Percentiles rank a stretch among this genome's conserved stretches.
phyloP scores from a whole-genome alignment of 2,797 vertebrate species.

The Danio kyathit region DNA sequence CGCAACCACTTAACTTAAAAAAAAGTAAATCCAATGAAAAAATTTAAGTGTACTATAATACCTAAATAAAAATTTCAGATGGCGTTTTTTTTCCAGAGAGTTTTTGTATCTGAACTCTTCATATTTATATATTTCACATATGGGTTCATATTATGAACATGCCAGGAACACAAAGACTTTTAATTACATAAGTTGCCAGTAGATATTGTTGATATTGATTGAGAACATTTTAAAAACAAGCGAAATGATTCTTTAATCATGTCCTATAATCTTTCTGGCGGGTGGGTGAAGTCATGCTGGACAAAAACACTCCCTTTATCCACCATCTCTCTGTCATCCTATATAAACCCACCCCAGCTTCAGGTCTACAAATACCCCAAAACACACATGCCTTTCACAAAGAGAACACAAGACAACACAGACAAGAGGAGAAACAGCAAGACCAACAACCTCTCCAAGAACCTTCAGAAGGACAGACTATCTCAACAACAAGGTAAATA shows the following conservation, averaged over 20 bases:
- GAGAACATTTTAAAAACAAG: constrained; percentile 40
- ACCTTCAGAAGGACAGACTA: constrained; percentile 2
- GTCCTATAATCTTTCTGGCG: constrained; percentile 64
- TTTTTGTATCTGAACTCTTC: no score
- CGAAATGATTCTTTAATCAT: constrained; percentile 71
- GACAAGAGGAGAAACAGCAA: constrained; percentile 5
- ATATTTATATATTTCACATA: neutral
- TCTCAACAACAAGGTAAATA: constrained; percentile 47
- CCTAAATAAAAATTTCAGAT: no score
- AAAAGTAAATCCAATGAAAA: no score
- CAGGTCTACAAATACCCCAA: constrained; percentile 77
- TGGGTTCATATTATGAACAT: neutral
- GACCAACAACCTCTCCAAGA: neutral
- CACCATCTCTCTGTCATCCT: constrained; percentile 69
- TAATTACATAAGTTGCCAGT: neutral
- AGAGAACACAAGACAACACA: constrained; percentile 55
- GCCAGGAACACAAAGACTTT: neutral
- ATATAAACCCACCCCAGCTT: constrained; percentile 81
- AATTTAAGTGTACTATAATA: no score
- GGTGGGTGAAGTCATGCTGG: constrained; percentile 52
- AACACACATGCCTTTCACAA: constrained; percentile 43
- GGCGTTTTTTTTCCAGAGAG: no score
- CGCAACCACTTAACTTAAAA: no score
- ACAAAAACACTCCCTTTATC: constrained; percentile 69
- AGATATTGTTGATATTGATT: constrained; percentile 28